Evolutionary conservation across 2,888 invertebrate genomes (phyloP).

Genomic region (Lomographa bimaculata): DNA sequence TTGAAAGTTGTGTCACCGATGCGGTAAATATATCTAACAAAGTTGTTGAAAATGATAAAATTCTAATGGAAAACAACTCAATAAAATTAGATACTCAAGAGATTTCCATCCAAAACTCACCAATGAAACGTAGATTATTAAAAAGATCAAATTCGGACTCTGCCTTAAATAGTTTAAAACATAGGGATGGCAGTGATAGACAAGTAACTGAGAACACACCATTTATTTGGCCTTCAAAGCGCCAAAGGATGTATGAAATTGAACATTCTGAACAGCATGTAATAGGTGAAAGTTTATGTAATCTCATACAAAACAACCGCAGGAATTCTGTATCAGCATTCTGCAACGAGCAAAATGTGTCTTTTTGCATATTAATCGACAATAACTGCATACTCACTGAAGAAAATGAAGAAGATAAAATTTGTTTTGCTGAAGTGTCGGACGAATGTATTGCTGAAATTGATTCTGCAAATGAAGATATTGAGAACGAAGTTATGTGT

Average conservation of each 20-base stretch:
- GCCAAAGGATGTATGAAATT: slow-evolving; percentile 47
- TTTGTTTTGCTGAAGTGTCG: slow-evolving; percentile 57
- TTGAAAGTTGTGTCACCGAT: background rate
- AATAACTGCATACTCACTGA: slow-evolving; percentile 66
- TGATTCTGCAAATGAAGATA: slow-evolving; percentile 34
- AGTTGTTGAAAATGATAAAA: slow-evolving; percentile 1
- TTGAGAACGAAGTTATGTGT: slow-evolving; percentile 10
- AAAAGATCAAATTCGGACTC: slow-evolving; percentile 74
- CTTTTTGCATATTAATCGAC: slow-evolving; percentile 72
- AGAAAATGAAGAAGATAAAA: slow-evolving; percentile 57
- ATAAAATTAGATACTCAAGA: background rate
- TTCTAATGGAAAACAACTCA: slow-evolving; percentile 1
- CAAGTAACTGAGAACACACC: slow-evolving; percentile 36
- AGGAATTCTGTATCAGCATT: slow-evolving; percentile 70
- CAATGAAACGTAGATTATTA: slow-evolving; percentile 34
- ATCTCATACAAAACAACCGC: slow-evolving; percentile 59
- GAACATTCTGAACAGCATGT: slow-evolving; percentile 44
- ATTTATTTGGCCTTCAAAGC: slow-evolving; percentile 49
- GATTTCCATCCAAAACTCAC: slow-evolving; percentile 7
- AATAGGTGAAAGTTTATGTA: slow-evolving; percentile 49
- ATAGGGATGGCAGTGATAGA: slow-evolving; percentile 31
- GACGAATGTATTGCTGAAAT: slow-evolving; percentile 48
- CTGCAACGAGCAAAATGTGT: slow-evolving; percentile 66
- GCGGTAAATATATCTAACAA: background rate
- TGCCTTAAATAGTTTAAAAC: slow-evolving; percentile 46